These are phyloP conservation scores for Bhutanitis thaidina DNA, from an alignment of 2,888 invertebrate species.

Conservation along the genomic window DNA sequence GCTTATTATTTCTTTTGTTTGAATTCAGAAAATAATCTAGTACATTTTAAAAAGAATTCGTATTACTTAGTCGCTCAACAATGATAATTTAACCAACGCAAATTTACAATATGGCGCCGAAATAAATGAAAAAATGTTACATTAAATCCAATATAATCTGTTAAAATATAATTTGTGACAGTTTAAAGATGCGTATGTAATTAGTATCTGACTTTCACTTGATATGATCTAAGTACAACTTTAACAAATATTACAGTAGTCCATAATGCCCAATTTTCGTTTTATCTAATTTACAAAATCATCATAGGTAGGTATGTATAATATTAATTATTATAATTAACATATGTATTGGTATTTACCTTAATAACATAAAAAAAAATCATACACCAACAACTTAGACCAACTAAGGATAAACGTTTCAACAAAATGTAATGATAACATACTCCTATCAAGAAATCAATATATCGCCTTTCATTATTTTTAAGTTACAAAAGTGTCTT, in stretches of 20 bases:
- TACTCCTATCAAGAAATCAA: neutral
- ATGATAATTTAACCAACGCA: conserved; percentile 4
- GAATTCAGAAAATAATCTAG: neutral
- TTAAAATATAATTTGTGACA: neutral
- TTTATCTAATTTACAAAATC: neutral
- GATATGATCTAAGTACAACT: no score
- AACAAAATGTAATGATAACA: conserved; percentile 17
- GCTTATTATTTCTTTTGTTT: neutral
- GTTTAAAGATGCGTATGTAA: neutral
- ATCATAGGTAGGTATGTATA: neutral
- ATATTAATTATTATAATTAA: neutral
- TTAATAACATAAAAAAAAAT: conserved; percentile 42
- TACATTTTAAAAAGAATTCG: neutral
- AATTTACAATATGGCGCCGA: conserved; percentile 9
- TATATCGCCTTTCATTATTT: no score
- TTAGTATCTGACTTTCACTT: no score
- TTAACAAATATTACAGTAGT: neutral
- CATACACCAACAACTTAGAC: conserved; percentile 49
- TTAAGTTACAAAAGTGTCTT: neutral
- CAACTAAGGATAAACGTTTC: conserved; percentile 60
- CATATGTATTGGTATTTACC: conserved; percentile 23
- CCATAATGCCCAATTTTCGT: neutral
- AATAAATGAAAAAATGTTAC: neutral
- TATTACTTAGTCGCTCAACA: neutral
- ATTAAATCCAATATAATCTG: neutral